These are phyloP conservation scores for Gymnothorax reevesii DNA, from an alignment of 2,797 vertebrate species.

Conservation along the genomic window DNA sequence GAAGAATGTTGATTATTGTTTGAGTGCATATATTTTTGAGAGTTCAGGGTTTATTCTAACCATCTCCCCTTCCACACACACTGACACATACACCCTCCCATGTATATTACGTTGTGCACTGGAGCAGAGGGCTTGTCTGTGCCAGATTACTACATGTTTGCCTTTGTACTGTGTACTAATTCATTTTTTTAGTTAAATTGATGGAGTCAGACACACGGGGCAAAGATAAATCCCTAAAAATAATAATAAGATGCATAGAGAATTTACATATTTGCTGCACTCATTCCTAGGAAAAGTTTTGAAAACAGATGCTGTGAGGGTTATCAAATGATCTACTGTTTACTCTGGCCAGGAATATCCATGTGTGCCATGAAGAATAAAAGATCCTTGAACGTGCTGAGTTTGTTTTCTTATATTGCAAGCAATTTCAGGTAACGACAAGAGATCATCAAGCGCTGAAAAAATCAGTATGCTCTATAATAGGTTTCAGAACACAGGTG, in stretches of 20 bases:
- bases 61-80: background rate
- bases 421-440: too few relatives aligned
- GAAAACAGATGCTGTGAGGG: background rate
- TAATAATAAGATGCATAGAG: background rate
- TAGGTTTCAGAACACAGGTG: too few relatives aligned
- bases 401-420: too few relatives aligned
- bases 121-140: too few relatives aligned
- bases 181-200: background rate
- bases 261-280: background rate
- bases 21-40: conserved; percentile 26
- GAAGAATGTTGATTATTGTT: conserved; percentile 35
- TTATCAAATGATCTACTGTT: background rate
- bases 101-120: background rate
- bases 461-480: too few relatives aligned
- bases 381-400: too few relatives aligned
- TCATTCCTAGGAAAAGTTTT: background rate
- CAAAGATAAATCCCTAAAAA: background rate
- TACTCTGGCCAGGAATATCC: too few relatives aligned
- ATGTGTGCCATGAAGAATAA: too few relatives aligned
- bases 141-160: too few relatives aligned
- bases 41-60: conserved; percentile 45
- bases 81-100: background rate
- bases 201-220: background rate
- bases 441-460: too few relatives aligned
- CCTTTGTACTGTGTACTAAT: background rate